Conservation (phyloP, 2,113 vertebrate species). For the Malurus cyaneus region DNA sequence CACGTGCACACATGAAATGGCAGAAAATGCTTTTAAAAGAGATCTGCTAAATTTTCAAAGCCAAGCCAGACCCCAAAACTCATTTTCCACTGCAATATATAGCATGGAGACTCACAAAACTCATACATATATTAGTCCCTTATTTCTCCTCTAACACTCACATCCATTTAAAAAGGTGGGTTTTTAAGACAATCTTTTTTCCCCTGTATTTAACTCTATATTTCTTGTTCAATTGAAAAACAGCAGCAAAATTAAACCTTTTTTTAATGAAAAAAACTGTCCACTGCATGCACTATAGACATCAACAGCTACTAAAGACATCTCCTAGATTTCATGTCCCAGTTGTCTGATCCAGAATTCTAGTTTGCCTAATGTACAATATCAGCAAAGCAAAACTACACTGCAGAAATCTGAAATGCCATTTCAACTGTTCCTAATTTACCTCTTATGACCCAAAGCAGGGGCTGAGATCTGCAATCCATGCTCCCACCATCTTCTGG, state of each 20-base stretch:
- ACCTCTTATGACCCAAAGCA: not conserved
- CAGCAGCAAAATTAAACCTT: not conserved
- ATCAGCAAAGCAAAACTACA: not conserved
- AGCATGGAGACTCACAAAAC: not conserved
- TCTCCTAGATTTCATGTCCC: not conserved
- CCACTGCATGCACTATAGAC: not conserved
- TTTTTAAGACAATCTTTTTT: not conserved
- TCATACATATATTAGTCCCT: not conserved
- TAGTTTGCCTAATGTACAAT: not conserved
- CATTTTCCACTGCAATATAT: not conserved
- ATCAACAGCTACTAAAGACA: not conserved
- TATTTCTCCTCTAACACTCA: not conserved
- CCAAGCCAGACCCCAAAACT: not conserved
- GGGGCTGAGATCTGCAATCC: not conserved
- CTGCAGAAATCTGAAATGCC: not conserved
- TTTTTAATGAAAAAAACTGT: not conserved
- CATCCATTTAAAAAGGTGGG: not conserved
- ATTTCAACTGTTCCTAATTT: not conserved
- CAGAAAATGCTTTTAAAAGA: not conserved
- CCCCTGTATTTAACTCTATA: not conserved
- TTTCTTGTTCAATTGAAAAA: not conserved
- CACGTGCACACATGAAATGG: not conserved
- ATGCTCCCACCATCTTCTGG: constrained; percentile 10
- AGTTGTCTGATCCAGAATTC: not conserved
- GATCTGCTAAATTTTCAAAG: not conserved